phyloP scores from a whole-genome alignment of 2,888 invertebrate genomes.

The Glyphotaelius pellucidus region DNA sequence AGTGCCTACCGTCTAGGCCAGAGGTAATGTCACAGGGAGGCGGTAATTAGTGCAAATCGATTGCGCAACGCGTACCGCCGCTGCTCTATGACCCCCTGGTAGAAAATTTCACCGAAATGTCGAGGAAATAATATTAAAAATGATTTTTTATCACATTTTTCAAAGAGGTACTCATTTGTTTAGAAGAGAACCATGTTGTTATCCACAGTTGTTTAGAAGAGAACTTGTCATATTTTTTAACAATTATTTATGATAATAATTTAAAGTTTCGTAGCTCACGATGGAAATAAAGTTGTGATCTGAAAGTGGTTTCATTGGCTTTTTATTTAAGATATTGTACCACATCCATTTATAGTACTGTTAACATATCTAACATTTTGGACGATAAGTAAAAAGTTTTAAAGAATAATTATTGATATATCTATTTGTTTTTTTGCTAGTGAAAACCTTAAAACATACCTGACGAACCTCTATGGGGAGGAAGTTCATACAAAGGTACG shows the following conservation, averaged over 20 bases:
- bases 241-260: not conserved
- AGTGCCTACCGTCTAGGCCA: not conserved
- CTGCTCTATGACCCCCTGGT: not conserved
- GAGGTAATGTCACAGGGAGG: constrained; percentile 4
- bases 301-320: too few species aligned
- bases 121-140: not conserved
- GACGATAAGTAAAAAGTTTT: too few species aligned
- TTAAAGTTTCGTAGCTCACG: not conserved
- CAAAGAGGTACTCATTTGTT: too few species aligned
- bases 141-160: not conserved
- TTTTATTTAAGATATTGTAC: too few species aligned
- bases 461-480: too few species aligned
- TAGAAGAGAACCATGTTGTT: not conserved
- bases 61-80: not conserved
- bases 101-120: not conserved
- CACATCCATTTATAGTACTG: too few species aligned
- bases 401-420: too few species aligned
- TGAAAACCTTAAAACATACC: too few species aligned
- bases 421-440: too few species aligned
- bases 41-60: not conserved
- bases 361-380: too few species aligned
- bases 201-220: not conserved
- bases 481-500: too few species aligned
- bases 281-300: not conserved
- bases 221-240: not conserved